phyloP scores from a whole-genome alignment of 2,113 vertebrate species.

The Gadus chalcogrammus region DNA sequence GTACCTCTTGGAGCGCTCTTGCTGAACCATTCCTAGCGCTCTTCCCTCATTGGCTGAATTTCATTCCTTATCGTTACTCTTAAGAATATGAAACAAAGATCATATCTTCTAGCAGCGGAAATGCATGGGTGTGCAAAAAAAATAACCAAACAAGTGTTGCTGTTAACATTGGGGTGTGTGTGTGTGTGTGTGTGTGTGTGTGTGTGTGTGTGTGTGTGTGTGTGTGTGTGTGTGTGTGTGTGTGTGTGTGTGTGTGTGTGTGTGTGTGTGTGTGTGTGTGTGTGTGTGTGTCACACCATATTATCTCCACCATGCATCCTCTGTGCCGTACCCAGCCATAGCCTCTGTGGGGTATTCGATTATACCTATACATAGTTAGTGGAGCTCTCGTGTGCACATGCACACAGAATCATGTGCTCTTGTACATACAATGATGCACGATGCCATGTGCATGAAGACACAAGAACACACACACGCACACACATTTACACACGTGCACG shows the following conservation, averaged over 20 bases:
- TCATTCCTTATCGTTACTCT: background rate
- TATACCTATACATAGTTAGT: conserved; percentile 20
- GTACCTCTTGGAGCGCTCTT: background rate
- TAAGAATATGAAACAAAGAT: background rate
- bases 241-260: background rate
- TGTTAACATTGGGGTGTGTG: background rate
- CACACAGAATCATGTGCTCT: background rate
- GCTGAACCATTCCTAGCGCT: conserved; percentile 13
- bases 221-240: conserved; percentile 19
- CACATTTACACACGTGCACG: background rate
- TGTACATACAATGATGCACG: background rate
- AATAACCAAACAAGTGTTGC: no score
- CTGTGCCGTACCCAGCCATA: conserved; percentile 6
- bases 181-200: background rate
- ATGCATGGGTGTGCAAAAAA: conserved; percentile 4
- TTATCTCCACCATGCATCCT: conserved; percentile 43
- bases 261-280: background rate
- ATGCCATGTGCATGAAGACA: background rate
- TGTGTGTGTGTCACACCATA: conserved; percentile 23
- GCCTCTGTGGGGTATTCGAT: conserved; percentile 34
- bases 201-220: background rate
- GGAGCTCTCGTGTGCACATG: conserved; percentile 3
- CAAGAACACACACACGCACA: background rate
- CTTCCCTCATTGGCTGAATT: conserved; percentile 12
- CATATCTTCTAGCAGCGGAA: background rate